Evolutionary conservation across 2,113 vertebrate genomes (phyloP).

Genomic region (Caracal caracal): DNA sequence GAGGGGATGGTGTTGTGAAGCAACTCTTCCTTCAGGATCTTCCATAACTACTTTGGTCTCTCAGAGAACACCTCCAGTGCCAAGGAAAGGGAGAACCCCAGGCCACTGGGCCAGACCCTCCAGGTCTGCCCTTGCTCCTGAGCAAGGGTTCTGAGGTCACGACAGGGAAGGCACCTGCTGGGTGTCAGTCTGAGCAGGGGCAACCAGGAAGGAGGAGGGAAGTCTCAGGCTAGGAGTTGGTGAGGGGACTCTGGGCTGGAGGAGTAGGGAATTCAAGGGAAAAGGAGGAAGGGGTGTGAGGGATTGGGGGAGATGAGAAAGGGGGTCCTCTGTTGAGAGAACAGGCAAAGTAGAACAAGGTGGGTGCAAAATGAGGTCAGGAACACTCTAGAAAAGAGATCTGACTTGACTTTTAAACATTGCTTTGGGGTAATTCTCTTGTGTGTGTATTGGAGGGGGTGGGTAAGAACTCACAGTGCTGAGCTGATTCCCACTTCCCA

Average conservation of each 20-base stretch:
- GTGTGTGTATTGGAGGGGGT: background rate
- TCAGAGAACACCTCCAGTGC: background rate
- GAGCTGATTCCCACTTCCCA: background rate
- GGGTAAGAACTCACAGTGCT: background rate
- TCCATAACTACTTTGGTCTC: background rate
- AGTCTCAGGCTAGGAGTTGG: background rate
- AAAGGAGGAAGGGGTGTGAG: background rate
- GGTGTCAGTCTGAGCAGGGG: background rate
- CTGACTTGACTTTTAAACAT: background rate
- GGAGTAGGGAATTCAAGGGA: background rate
- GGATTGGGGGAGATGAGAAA: background rate
- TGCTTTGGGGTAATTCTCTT: background rate
- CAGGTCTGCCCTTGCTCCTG: background rate
- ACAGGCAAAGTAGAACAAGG: background rate
- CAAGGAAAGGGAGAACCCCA: background rate
- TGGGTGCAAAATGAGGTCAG: background rate
- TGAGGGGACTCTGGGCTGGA: background rate
- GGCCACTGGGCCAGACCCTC: background rate
- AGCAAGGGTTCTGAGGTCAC: background rate
- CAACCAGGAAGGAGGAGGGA: background rate
- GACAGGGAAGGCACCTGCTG: background rate
- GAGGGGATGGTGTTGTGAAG: background rate
- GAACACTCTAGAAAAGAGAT: background rate
- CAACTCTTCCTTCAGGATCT: background rate
- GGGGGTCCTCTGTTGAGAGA: background rate